Percentiles rank a stretch among this genome's conserved stretches.
These are phyloP conservation scores for Isotomurus palustris DNA, from an alignment of 2,888 invertebrate genomes.

Conservation along the genomic window DNA sequence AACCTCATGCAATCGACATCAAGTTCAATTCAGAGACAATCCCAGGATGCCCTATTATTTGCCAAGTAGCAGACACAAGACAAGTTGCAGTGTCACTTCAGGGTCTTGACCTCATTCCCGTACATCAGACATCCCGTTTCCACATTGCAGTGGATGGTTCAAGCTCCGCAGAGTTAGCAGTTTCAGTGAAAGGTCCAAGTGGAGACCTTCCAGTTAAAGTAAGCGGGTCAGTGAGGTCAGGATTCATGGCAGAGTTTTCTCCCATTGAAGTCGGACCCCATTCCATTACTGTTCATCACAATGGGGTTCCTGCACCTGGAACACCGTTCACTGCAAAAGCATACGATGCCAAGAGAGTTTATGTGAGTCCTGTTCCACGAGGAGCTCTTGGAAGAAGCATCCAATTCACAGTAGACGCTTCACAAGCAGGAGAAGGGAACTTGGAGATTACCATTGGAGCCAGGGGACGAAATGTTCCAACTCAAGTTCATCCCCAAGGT, in stretches of 20 bases:
- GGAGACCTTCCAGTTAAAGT: constrained; percentile 62
- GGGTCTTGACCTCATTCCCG: constrained; percentile 77
- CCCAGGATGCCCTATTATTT: constrained; percentile 78
- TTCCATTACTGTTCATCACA: constrained; percentile 84
- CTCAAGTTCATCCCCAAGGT: constrained; percentile 90
- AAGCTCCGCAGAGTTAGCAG: constrained; percentile 73
- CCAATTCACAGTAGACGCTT: constrained; percentile 64
- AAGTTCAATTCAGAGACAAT: constrained; percentile 94
- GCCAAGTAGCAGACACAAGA: constrained; percentile 74
- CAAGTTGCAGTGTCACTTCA: constrained; percentile 67
- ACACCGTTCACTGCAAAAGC: constrained; percentile 86
- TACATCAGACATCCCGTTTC: constrained; percentile 72
- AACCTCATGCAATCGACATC: constrained; percentile 88
- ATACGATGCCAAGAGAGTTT: constrained; percentile 83
- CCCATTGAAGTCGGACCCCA: constrained; percentile 91
- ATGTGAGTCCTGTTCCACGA: constrained; percentile 73
- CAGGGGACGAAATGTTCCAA: constrained; percentile 86
- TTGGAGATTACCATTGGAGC: constrained; percentile 90
- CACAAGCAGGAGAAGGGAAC: constrained; percentile 42
- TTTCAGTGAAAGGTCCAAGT: constrained; percentile 65
- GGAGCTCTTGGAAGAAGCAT: constrained; percentile 83
- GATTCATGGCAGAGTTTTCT: constrained; percentile 85
- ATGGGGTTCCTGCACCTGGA: constrained; percentile 61
- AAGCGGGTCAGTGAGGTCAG: constrained; percentile 79
- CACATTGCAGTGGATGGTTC: constrained; percentile 71